Conservation (phyloP, 2,888 invertebrate genomes). For the Drosophila picticornis region DNA sequence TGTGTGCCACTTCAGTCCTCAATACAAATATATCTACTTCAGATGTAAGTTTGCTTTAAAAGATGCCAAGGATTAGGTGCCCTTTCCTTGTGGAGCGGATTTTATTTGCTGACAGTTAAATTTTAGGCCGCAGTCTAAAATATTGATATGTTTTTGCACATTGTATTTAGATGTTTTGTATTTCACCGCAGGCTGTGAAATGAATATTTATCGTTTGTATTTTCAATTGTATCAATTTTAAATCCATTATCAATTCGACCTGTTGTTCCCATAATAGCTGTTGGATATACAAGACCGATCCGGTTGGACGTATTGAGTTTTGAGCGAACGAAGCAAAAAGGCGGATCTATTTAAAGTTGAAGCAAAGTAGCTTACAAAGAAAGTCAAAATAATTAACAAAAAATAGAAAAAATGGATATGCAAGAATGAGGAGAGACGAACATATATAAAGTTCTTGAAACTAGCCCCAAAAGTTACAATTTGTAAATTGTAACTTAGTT, state of each 20-base stretch:
- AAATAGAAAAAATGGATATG: too few species aligned
- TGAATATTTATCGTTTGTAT: not conserved
- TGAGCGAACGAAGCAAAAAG: not conserved
- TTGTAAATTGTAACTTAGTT: not conserved
- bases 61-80: not conserved
- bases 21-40: not conserved
- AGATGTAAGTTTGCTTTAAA: not conserved
- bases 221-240: not conserved
- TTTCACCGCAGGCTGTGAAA: not conserved
- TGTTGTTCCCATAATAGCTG: not conserved
- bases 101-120: not conserved
- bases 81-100: not conserved
- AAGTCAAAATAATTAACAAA: too few species aligned
- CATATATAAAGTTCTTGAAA: not conserved
- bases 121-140: not conserved
- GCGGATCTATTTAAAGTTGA: not conserved
- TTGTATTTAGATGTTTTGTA: not conserved
- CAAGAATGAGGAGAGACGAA: too few species aligned
- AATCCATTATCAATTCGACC: not conserved
- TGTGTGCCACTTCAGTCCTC: not conserved
- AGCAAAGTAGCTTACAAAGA: not conserved
- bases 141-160: not conserved
- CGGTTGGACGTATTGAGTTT: too few species aligned
- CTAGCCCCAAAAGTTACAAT: not conserved
- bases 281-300: not conserved